A percentile compares a stretch with the other conserved stretches of the same genome.
phyloP scores from a whole-genome alignment of 2,888 invertebrate species.

The Drosophila anceps region DNA sequence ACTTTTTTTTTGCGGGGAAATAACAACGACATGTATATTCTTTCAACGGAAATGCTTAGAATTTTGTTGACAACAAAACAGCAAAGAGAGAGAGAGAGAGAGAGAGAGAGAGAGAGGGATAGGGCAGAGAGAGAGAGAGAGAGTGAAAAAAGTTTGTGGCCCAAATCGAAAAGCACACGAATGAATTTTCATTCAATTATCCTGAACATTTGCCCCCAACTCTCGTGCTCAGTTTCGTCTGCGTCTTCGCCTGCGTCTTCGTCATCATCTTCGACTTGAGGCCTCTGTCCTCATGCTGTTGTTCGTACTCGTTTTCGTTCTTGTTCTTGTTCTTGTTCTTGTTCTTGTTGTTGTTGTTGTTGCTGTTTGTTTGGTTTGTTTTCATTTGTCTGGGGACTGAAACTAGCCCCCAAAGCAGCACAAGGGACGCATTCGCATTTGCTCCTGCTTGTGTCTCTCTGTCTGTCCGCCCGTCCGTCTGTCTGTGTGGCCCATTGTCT shows the following conservation, averaged over 20 bases:
- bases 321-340: neutral
- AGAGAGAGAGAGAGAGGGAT: neutral
- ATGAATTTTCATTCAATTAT: conserved; percentile 81
- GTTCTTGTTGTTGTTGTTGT: no score
- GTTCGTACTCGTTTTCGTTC: conserved; percentile 13
- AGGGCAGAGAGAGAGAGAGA: neutral
- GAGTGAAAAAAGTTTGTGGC: conserved; percentile 24
- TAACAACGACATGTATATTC: conserved; percentile 77
- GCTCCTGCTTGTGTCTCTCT: neutral
- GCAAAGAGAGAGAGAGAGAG: neutral
- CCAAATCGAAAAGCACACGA: conserved; percentile 79
- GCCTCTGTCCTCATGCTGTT: conserved; percentile 8
- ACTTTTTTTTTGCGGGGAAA: conserved; percentile 36
- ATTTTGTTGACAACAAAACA: conserved; percentile 60
- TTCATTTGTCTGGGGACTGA: conserved; percentile 71
- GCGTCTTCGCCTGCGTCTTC: neutral
- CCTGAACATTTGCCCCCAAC: conserved; percentile 65
- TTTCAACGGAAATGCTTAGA: conserved; percentile 60
- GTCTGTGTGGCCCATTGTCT: conserved; percentile 64
- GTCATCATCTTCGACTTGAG: neutral
- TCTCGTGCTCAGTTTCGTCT: neutral
- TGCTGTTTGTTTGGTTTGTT: conserved; percentile 62
- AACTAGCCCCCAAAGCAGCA: conserved; percentile 71
- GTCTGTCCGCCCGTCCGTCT: neutral
- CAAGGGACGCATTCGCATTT: conserved; percentile 27